These are phyloP conservation scores for Dipodomys spectabilis DNA, from an alignment of 2,113 vertebrate genomes.

Conservation along the genomic window DNA sequence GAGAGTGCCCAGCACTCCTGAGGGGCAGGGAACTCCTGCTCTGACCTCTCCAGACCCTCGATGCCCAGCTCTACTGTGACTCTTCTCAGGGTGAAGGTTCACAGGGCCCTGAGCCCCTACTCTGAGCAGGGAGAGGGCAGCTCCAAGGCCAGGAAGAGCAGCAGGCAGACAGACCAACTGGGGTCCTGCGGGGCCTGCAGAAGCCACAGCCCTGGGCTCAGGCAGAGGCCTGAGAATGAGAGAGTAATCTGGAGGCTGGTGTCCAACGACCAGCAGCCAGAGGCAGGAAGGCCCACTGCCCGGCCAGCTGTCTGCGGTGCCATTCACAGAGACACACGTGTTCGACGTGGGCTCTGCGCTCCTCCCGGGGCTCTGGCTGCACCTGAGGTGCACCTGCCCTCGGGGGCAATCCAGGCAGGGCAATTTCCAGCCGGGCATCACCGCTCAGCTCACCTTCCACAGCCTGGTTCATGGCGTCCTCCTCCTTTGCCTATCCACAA, in stretches of 20 bases:
- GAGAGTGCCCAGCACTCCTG: neutral
- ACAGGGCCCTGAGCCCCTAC: neutral
- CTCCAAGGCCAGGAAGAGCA: neutral
- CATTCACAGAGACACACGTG: neutral
- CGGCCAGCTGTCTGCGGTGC: neutral
- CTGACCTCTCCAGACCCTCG: neutral
- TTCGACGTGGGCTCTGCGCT: neutral
- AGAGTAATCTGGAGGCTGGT: neutral
- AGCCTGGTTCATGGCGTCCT: neutral
- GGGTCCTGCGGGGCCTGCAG: too few species aligned
- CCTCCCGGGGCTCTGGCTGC: neutral
- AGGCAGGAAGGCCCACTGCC: neutral
- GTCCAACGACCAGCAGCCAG: neutral
- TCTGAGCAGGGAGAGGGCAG: neutral
- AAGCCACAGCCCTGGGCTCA: neutral
- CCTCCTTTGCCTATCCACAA: neutral
- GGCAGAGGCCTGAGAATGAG: neutral
- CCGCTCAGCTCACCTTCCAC: too few species aligned
- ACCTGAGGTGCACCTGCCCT: too few species aligned
- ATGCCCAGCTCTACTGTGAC: neutral
- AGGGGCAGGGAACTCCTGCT: neutral
- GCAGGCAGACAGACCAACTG: neutral
- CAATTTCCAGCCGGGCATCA: too few species aligned
- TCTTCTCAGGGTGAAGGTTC: neutral
- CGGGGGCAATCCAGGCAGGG: neutral